A percentile compares a stretch with the other conserved stretches of the same genome.
Evolutionary conservation across 2,113 vertebrate species (phyloP).

Genomic region (Bambusicola thoracicus): DNA sequence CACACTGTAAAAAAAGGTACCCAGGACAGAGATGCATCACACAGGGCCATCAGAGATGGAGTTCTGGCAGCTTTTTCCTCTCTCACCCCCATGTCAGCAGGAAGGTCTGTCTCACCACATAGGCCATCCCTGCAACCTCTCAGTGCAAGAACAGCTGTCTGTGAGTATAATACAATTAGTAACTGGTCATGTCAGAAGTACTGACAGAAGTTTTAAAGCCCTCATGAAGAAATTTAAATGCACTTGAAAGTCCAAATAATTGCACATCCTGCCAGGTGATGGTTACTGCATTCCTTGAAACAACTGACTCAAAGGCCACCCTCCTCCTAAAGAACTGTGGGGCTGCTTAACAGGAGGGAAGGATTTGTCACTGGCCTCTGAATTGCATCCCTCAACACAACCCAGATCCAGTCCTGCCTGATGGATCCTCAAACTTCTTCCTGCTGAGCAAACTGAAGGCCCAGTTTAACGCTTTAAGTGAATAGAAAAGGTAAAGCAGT

Average conservation of each 20-base stretch:
- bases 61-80: neutral
- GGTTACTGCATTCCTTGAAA: neutral
- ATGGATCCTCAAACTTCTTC: neutral
- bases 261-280: neutral
- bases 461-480: neutral
- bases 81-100: neutral
- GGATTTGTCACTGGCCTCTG: neutral
- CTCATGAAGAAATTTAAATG: neutral
- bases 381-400: neutral
- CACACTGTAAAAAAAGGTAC: neutral
- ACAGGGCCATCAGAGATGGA: neutral
- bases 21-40: neutral
- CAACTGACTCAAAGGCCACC: neutral
- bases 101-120: neutral
- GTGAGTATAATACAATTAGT: neutral
- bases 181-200: neutral
- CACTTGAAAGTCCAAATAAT: neutral
- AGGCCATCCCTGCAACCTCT: neutral
- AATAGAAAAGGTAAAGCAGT: neutral
- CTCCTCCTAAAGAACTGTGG: neutral
- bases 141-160: neutral
- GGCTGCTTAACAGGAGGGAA: neutral
- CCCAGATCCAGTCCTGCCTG: neutral
- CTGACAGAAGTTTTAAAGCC: neutral
- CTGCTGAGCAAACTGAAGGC: neutral